Evolutionary conservation across 2,888 invertebrate species (phyloP), one percentile per base, ranked within the genome.

Genomic region (Formica aserva): DNA sequence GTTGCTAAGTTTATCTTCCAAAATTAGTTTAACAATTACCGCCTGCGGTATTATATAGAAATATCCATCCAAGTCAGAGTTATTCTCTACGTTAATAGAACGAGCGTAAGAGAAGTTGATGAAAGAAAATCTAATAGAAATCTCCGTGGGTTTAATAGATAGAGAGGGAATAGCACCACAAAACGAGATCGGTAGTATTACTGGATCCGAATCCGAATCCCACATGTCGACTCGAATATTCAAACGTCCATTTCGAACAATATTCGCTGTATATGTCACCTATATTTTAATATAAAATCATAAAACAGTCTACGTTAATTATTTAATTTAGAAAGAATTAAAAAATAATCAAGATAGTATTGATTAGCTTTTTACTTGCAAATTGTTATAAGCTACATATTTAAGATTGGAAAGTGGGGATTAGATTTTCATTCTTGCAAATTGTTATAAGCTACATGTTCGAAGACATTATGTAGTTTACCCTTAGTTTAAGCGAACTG

Each of bases 101-200:
- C 95, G 92, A 22, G 94, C 93, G 86, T 96, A 97, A 0, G 95
- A 93, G 86, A 95, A 96, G 88, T 96, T 96, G 26, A 97, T 89
- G 90, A 96, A 97, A 89, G 96, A 96, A 76, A 96, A 96, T 85
- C 95, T 94, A 62, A 96, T 92, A 26, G 94, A 95, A 13, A 97
- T 95, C 65, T 96, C 95, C 0, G 94, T 90, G 0, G 96, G 96
- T 0, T 94, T 94, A 62, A 95, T 94, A 9, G 92, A 91, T 8
- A 97, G 94, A 9, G 93, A 87, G 0, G 97, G 96, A 3, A 95
- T 95, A 87, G 94, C 93, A 0, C 96, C 96, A 63, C 95, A 94
- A 90, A 95, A 96, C 29, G 91, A 94, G 6, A 97, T 94, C 0
- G 96, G 96, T 26, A 97, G 90, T 0, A 94, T 92, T 63, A 96